Conservation (phyloP, 1,140 invertebrate species). For the Chymomyza costata region DNA sequence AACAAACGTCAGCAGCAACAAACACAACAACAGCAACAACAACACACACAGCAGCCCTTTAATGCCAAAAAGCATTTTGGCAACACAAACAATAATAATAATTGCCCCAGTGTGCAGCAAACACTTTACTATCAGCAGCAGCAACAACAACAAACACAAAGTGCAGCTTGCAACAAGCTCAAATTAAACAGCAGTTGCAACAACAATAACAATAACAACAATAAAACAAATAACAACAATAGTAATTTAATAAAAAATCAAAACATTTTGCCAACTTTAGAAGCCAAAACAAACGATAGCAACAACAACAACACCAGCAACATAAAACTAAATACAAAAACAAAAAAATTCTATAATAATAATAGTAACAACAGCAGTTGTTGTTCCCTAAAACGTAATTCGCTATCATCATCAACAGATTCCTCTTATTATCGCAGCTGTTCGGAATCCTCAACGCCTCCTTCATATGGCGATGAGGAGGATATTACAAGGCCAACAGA, state of each 20-base stretch:
- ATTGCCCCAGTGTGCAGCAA: constrained; percentile 43
- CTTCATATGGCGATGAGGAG: too few species aligned
- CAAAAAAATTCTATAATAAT: constrained; percentile 21
- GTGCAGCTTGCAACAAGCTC: constrained; percentile 22
- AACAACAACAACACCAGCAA: constrained; percentile 31
- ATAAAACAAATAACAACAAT: constrained; percentile 40
- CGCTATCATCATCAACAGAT: constrained; percentile 36
- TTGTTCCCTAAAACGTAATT: constrained; percentile 26
- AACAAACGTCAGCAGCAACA: constrained; percentile 29
- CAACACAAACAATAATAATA: constrained; percentile 28
- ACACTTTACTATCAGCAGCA: constrained; percentile 32
- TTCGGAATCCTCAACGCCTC: constrained; percentile 21
- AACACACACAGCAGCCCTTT: too few species aligned
- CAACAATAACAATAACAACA: constrained; percentile 22
- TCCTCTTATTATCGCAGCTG: constrained; percentile 33
- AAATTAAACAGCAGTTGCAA: constrained; percentile 33
- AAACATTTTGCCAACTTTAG: constrained; percentile 39
- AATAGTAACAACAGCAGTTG: constrained; percentile 16
- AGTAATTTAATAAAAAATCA: constrained; percentile 49
- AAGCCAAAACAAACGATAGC: constrained; percentile 19
- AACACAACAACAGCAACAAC: constrained; percentile 12
- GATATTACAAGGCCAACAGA: constrained; percentile 18
- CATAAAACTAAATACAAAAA: constrained; percentile 35
- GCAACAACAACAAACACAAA: constrained; percentile 10
- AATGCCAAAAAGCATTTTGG: too few species aligned